Evolutionary conservation across 1,140 invertebrate genomes (phyloP), one percentile per base, ranked within the genome.

Genomic region (Berghia stephanieae): DNA sequence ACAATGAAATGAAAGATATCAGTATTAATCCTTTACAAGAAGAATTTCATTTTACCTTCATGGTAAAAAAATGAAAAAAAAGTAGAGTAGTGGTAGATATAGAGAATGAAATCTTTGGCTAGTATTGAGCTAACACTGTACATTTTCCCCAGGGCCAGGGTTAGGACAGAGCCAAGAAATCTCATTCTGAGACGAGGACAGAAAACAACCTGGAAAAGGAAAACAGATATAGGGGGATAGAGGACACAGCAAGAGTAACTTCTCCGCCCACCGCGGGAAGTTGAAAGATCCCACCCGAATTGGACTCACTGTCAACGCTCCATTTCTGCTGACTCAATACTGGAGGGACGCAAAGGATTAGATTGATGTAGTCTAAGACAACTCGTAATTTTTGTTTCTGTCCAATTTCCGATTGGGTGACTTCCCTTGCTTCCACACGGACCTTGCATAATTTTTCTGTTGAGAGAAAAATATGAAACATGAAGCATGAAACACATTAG

Each of bases 361-460:
- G 93, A 90, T 97, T 97, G 0, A 95, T 94, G 40, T 94, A 93
- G 78, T 93, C 93, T 31, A 99, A 89, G 49, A 99, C 96, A 67
- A 97, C 93, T 74, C 93, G 91, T 18, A 99, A 90, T 88, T 99
- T 99, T 86, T 98, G 96, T 81, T 95, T 94, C 89, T 99, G 98
- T 0, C 97, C 97, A 90, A 98, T 96, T 90, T 99, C 97, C 21
- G 96, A 98, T 88, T 99, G 98, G 2, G 97, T 99, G 2, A 99
- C 98, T 92, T 99, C 98, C 3, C 96, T 96, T 1, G 99, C 96
- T 91, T 99, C 96, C 34, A 99, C 90, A 89, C 97, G 96, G 44
- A 94, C 93, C 55, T 93, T 93, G 0, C 95, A 96, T 40, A 99
- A 90, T 88, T 97, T 97, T 90, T 98, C 97, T 94, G 81, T 36